Evolutionary conservation across 1,140 invertebrate genomes (phyloP), one percentile per base, ranked within the genome.

Genomic region (Caenorhabditis tropicalis): DNA sequence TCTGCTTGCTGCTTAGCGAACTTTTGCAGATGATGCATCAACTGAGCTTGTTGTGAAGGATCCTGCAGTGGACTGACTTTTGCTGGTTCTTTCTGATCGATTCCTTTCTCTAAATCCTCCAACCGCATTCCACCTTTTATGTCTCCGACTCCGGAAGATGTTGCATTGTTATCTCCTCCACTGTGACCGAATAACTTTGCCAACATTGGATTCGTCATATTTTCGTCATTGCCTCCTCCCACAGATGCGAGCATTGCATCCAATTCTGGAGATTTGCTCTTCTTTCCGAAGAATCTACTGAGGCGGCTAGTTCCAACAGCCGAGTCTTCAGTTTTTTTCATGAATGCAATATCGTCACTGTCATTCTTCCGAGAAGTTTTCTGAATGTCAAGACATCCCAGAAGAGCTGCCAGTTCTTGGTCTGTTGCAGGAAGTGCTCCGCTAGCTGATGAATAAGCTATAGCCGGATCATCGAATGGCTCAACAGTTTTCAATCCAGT

Each of bases 351-450:
- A 31, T 65, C 74, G 9, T 83, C 79, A 36, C 65, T n/a, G n/a
- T 74, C 65, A 7, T 7, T 43, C 21, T 74, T 74, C 7, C 65
- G 33, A 10, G 65, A 74, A 19, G 65, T 10, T 46, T 74, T 74
- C 27, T 58, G 82, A 19, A 82, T 29, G 39, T 87, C 85, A 33
- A 86, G 49, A 15, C 87, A 79, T 21, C 86, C 86, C 19, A 87
- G 81, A 74, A 87, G 86, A 81, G 86, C 84, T 19, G 86, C 86
- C n/a, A 87, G 79, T 48, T 87, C 86, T 7, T 79, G 56, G 46
- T 87, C 86, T 2, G 53, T 86, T 15, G 49, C 79, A 16, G 86
- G 83, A 5, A 84, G 39, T 12, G 81, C 33, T 6, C 49, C 49
- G 24, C 46, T 48, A 29, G 27, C 74, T 3, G 46, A 74, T 9